A percentile compares a stretch with the other conserved stretches of the same genome.
These are phyloP conservation scores for Macrophya alboannulata DNA, from an alignment of 2,888 invertebrate genomes.

Conservation along the genomic window DNA sequence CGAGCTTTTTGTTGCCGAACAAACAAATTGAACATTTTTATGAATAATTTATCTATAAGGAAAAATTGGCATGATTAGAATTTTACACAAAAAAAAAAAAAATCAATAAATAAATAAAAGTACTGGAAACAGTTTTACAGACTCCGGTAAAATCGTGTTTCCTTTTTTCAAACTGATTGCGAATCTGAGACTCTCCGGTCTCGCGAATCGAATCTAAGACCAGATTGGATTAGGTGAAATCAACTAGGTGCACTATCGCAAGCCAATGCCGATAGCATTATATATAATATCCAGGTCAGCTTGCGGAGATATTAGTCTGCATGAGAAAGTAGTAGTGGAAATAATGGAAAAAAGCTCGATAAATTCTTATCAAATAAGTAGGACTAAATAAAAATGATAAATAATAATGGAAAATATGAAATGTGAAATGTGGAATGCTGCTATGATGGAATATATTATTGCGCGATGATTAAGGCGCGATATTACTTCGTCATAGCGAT, in stretches of 20 bases:
- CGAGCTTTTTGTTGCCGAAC: neutral
- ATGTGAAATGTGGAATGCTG: neutral
- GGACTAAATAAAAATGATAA: neutral
- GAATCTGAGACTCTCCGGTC: neutral
- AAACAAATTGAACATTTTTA: neutral
- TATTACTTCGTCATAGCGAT: constrained; percentile 3
- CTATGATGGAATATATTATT: neutral
- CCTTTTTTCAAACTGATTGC: neutral
- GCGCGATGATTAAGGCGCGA: neutral
- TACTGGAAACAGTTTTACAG: neutral
- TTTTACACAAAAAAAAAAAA: neutral
- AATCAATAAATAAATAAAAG: no score
- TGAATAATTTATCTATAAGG: neutral
- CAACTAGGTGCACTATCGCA: neutral
- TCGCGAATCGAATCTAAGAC: neutral
- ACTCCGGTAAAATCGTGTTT: neutral
- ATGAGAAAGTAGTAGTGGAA: neutral
- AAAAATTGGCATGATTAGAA: neutral
- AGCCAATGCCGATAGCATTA: neutral
- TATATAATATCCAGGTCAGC: constrained; percentile 2
- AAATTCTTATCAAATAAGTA: neutral
- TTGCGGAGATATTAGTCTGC: neutral
- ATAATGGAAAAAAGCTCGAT: neutral
- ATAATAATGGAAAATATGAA: neutral
- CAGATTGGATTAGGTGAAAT: constrained; percentile 8